These are phyloP conservation scores for Hepsetus odoe DNA, from an alignment of 2,113 vertebrate species.

Conservation along the genomic window DNA sequence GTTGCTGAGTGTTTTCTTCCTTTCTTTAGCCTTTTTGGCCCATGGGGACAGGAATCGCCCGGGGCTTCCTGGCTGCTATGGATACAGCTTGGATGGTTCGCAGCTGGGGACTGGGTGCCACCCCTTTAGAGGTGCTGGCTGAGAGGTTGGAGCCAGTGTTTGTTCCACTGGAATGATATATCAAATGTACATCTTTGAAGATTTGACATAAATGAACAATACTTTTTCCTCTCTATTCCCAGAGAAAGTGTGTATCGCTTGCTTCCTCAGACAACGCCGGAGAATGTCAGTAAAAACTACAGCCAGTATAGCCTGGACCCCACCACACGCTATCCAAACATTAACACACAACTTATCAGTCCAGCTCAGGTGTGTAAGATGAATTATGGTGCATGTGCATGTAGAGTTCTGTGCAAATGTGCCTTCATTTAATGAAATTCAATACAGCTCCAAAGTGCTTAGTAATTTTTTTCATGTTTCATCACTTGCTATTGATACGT, in stretches of 20 bases:
- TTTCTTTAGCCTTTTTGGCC: slow-evolving; percentile 92
- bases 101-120: slow-evolving; percentile 84
- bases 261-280: slow-evolving; percentile 93
- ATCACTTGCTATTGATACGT: too few relatives aligned
- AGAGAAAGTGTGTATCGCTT: slow-evolving; percentile 94
- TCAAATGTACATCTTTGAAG: neutral
- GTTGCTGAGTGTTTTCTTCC: slow-evolving; percentile 1
- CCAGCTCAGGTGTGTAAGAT: slow-evolving; percentile 83
- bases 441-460: too few relatives aligned
- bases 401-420: too few relatives aligned
- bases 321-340: slow-evolving; percentile 87
- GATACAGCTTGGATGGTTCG: slow-evolving; percentile 97
- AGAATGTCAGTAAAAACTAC: slow-evolving; percentile 96
- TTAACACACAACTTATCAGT: slow-evolving; percentile 80
- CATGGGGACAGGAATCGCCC: slow-evolving; percentile 95
- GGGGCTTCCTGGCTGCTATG: slow-evolving; percentile 93
- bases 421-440: neutral
- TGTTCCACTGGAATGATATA: neutral
- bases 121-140: slow-evolving; percentile 87
- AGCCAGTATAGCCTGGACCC: slow-evolving; percentile 91
- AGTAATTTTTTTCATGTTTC: too few relatives aligned
- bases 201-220: neutral
- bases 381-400: neutral
- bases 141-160: slow-evolving; percentile 79
- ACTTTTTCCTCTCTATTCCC: slow-evolving; percentile 12